Evolutionary conservation across 2,888 invertebrate species (phyloP).

Genomic region (Nomada ferruginata): DNA sequence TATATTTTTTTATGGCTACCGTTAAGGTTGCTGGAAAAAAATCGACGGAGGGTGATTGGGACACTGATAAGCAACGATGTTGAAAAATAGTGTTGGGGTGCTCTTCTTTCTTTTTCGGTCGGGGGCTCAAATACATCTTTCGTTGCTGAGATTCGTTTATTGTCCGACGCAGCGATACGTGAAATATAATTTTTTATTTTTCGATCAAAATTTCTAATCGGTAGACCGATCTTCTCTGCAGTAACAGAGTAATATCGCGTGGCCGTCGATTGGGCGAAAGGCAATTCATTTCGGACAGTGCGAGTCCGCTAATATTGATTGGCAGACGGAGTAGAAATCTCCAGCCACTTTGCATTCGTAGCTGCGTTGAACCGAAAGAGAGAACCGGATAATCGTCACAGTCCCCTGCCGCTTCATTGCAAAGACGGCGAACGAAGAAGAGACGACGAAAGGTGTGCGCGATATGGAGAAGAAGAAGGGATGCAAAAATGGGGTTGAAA

Average conservation of each 20-base stretch:
- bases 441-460: too few relatives aligned
- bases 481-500: neutral
- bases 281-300: too few relatives aligned
- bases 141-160: too few relatives aligned
- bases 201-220: too few relatives aligned
- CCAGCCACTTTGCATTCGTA: constrained; percentile 15
- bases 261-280: too few relatives aligned
- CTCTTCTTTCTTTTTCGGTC: neutral
- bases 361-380: neutral
- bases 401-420: constrained; percentile 20
- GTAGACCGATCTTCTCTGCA: too few relatives aligned
- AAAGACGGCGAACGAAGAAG: neutral
- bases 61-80: neutral
- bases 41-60: neutral
- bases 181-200: too few relatives aligned
- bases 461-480: neutral
- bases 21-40: neutral
- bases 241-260: too few relatives aligned
- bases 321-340: neutral
- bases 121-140: neutral
- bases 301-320: neutral
- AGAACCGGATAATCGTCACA: constrained; percentile 2
- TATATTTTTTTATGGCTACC: neutral
- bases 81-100: too few relatives aligned
- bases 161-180: too few relatives aligned